Percentiles rank a stretch among this genome's conserved stretches.
These are phyloP conservation scores for Saguinus imperator DNA, from an alignment of 2,113 vertebrate species.

Conservation along the genomic window DNA sequence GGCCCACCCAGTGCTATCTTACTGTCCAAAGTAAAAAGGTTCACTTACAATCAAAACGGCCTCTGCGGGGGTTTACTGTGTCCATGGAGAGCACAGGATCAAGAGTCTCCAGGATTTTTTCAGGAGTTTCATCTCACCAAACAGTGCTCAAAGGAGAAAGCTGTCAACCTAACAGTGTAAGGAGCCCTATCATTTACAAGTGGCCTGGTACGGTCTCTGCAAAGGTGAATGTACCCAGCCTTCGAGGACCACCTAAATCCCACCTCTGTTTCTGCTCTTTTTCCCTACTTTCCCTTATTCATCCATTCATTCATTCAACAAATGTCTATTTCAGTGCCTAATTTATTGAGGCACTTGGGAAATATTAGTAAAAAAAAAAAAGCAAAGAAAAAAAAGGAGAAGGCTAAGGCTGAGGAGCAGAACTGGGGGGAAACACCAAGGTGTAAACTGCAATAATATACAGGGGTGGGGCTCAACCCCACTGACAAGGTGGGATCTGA, in stretches of 20 bases:
- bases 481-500: too few species aligned
- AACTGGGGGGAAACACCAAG: neutral
- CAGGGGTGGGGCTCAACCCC: neutral
- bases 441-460: too few species aligned
- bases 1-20: neutral
- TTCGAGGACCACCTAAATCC: neutral
- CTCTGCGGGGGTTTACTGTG: too few species aligned
- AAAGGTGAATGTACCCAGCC: fast-evolving
- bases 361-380: neutral
- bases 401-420: fast-evolving
- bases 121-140: neutral
- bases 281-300: too few species aligned
- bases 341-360: too few species aligned
- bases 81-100: neutral
- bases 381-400: neutral
- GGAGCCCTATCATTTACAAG: neutral
- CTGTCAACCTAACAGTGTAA: neutral
- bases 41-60: neutral
- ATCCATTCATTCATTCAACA: neutral
- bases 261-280: too few species aligned
- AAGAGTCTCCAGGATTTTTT: neutral
- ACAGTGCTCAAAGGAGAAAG: neutral
- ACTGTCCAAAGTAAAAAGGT: neutral
- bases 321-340: too few species aligned
- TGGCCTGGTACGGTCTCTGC: neutral